A percentile compares a stretch with the other conserved stretches of the same genome.
Evolutionary conservation across 2,888 invertebrate species (phyloP).

Genomic region (Torymus auratus): DNA sequence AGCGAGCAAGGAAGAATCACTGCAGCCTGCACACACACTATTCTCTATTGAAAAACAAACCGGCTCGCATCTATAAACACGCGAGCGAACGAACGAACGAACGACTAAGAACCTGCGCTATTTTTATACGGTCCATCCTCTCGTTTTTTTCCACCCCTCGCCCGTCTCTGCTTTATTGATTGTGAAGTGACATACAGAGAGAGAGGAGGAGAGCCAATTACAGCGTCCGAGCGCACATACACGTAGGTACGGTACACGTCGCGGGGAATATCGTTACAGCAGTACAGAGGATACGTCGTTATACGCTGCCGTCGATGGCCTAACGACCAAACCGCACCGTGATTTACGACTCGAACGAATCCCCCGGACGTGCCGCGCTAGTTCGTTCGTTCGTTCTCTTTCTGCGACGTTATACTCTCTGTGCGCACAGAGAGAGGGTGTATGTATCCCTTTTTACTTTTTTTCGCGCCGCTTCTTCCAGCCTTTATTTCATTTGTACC

Average conservation of each 20-base stretch:
- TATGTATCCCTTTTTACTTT: too few relatives aligned
- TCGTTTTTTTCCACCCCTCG: too few relatives aligned
- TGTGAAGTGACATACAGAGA: too few relatives aligned
- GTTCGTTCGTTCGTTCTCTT: slow-evolving; percentile 7
- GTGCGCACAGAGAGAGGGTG: too few relatives aligned
- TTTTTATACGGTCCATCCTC: neutral
- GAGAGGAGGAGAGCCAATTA: slow-evolving; percentile 12
- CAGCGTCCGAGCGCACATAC: neutral
- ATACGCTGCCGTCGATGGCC: slow-evolving; percentile 65
- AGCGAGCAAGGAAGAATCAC: too few relatives aligned
- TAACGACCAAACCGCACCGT: slow-evolving; percentile 63
- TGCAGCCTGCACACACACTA: too few relatives aligned
- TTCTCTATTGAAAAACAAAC: too few relatives aligned
- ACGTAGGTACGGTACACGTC: neutral
- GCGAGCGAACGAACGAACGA: too few relatives aligned
- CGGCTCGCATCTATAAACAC: too few relatives aligned
- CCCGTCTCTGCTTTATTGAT: slow-evolving; percentile 11
- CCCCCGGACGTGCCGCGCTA: slow-evolving; percentile 16
- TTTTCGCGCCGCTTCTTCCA: too few relatives aligned
- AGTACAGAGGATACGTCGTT: slow-evolving; percentile 67
- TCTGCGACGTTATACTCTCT: neutral
- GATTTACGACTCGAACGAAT: slow-evolving; percentile 48
- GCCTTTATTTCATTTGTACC: too few relatives aligned
- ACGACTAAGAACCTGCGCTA: neutral
- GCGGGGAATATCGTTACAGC: slow-evolving; percentile 23